Evolutionary conservation across 2,888 invertebrate genomes (phyloP).

Genomic region (Beris morrisii): DNA sequence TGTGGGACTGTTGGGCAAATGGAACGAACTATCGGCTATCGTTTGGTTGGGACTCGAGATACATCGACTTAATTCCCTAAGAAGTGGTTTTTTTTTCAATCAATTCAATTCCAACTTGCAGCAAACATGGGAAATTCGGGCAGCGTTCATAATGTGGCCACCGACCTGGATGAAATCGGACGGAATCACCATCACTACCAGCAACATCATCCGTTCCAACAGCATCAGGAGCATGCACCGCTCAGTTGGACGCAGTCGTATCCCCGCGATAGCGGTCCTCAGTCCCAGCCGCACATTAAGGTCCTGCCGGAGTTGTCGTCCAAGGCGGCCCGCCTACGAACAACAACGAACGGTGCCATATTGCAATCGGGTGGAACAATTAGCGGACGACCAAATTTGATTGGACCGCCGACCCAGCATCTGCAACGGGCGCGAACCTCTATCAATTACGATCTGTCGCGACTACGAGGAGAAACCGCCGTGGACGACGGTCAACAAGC

Average conservation of each 20-base stretch:
- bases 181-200: constrained; percentile 3
- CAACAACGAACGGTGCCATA: constrained; percentile 81
- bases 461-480: neutral
- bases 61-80: too few relatives aligned
- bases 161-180: constrained; percentile 21
- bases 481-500: neutral
- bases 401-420: constrained; percentile 4
- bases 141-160: constrained; percentile 45
- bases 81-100: too few relatives aligned
- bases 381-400: constrained; percentile 63
- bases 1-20: too few relatives aligned
- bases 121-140: constrained; percentile 49
- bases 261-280: neutral
- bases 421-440: constrained; percentile 44
- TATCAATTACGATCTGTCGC: constrained; percentile 22
- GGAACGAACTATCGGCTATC: too few relatives aligned
- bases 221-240: constrained; percentile 34
- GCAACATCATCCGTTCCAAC: constrained; percentile 41
- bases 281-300: constrained; percentile 52
- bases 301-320: constrained; percentile 73
- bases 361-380: constrained; percentile 82
- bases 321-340: constrained; percentile 64
- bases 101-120: too few relatives aligned
- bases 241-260: constrained; percentile 34
- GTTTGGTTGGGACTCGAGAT: too few relatives aligned